Evolutionary conservation across 2,797 vertebrate genomes (phyloP), one percentile per base, ranked within the genome.

Genomic region (Tokudaia muenninki): DNA sequence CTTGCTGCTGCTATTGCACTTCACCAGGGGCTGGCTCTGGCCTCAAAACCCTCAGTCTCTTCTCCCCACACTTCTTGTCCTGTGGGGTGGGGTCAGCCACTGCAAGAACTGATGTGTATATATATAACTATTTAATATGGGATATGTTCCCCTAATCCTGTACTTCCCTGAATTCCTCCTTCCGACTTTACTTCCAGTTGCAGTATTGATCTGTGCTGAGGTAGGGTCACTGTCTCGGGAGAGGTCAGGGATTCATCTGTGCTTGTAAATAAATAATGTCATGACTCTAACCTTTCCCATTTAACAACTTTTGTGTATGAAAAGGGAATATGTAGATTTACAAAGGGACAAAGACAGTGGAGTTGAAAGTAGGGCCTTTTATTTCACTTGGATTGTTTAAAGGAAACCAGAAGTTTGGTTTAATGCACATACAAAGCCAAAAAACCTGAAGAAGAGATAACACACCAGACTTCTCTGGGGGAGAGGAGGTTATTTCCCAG

Each of bases 1-100:
- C 96, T 97, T 97, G 97, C 98, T 98, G 97, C 96, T 97, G 97
- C 97, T 98, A 97, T 97, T 98, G 98, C 98, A 98, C 98, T 97
- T 97, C 97, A 94, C 87, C 92, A 94, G 95, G 95, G 97, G 74
- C 91, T 96, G 96, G 92, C 96, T 97, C 88, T 82, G 90, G 89
- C 89, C 94, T 97, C 90, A 74, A 65, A 83, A 90, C 97, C 94
- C 94, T 94, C 75, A 59, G 84, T 95, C 90, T 95, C 87, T 90
- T 97, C 65, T 87, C 92, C 94, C 91, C 94, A 94, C 93, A 91
- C 94, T 96, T 92, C 61, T 4, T 91, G 96, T 95, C 97, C 94
- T 96, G 75, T 97, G 94, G 97, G 97, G 93, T 96, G 90, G 97
- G 96, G 97, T 91, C 93, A 98, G 97, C 96, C 34, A 92, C 97